Conservation (phyloP, 2,113 vertebrate species). For the Taurulus bubalis region DNA sequence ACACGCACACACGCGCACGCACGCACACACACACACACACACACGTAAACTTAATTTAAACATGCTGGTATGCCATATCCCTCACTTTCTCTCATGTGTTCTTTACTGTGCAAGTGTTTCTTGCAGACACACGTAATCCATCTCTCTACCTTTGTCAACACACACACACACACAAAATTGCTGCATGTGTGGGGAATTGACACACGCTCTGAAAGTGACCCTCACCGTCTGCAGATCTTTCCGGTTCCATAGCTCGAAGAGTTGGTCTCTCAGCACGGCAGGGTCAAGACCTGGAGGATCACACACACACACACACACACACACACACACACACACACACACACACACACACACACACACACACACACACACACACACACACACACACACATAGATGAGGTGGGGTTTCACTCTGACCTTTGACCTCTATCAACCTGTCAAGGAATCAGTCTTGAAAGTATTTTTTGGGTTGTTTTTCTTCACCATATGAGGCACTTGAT, state of each 20-base stretch:
- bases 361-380: slow-evolving; percentile 50
- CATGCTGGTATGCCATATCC: slow-evolving; percentile 15
- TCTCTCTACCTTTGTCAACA: slow-evolving; percentile 28
- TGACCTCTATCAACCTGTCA: slow-evolving; percentile 56
- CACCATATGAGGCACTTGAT: neutral
- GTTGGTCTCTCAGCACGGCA: slow-evolving; percentile 67
- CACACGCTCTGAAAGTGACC: slow-evolving; percentile 56
- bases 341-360: slow-evolving; percentile 47
- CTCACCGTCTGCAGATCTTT: slow-evolving; percentile 82
- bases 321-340: slow-evolving; percentile 46
- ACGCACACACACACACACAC: slow-evolving; percentile 31
- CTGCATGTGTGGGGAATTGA: slow-evolving; percentile 41
- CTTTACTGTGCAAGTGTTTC: slow-evolving; percentile 37
- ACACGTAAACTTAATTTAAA: slow-evolving; percentile 51
- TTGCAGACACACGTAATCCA: slow-evolving; percentile 27
- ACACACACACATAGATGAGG: slow-evolving; percentile 41
- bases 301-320: slow-evolving; percentile 46
- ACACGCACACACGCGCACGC: slow-evolving; percentile 16
- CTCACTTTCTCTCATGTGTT: slow-evolving; percentile 9
- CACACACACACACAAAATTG: slow-evolving; percentile 19
- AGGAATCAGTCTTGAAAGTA: slow-evolving; percentile 2
- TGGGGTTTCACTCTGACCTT: slow-evolving; percentile 65
- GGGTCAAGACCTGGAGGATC: slow-evolving; percentile 77
- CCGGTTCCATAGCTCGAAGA: slow-evolving; percentile 77
- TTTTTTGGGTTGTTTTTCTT: neutral